Evolutionary conservation across 2,113 vertebrate species (phyloP).

Genomic region (Corapipo altera): DNA sequence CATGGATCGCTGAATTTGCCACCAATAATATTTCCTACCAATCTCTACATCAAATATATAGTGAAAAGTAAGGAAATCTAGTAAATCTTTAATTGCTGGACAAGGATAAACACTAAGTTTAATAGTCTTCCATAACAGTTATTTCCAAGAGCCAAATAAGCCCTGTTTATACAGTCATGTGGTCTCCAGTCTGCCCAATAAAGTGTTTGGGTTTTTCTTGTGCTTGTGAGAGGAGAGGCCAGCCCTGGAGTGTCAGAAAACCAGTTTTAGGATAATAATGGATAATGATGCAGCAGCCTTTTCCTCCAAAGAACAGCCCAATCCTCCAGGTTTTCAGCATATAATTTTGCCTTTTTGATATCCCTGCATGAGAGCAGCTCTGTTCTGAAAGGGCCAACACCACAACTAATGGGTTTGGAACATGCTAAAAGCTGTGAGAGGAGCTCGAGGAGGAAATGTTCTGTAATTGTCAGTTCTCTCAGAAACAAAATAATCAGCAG

Average conservation of each 20-base stretch:
- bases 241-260: neutral
- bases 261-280: neutral
- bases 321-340: neutral
- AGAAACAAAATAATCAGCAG: neutral
- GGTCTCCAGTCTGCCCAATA: neutral
- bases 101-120: neutral
- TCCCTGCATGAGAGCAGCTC: neutral
- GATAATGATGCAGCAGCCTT: neutral
- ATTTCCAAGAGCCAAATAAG: neutral
- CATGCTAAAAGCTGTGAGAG: neutral
- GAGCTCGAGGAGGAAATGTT: neutral
- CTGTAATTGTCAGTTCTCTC: neutral
- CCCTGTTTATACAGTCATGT: accelerated
- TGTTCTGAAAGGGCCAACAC: neutral
- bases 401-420: neutral
- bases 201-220: no score
- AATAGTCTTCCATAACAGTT: neutral
- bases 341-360: neutral
- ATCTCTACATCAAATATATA: neutral
- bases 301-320: neutral
- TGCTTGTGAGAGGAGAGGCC: neutral
- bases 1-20: neutral
- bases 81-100: neutral
- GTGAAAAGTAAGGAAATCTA: neutral
- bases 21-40: neutral